phyloP scores from a whole-genome alignment of 2,113 vertebrate species.

The Clarias macrocephalus region DNA sequence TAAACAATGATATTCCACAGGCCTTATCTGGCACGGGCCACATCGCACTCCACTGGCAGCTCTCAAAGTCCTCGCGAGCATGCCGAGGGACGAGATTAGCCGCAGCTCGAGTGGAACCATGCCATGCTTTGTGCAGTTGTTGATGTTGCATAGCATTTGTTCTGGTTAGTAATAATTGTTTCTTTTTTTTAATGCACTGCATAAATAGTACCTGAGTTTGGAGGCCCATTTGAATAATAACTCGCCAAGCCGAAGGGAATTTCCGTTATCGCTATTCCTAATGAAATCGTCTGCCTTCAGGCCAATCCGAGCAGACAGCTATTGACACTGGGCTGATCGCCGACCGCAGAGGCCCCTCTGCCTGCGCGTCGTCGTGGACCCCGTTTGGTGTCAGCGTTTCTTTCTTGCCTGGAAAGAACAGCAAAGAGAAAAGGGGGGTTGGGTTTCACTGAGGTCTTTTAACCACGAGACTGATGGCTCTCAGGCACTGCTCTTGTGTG shows the following conservation, averaged over 20 bases:
- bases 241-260: background rate
- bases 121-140: background rate
- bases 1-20: constrained; percentile 48
- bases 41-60: constrained; percentile 29
- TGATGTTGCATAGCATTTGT: constrained; percentile 18
- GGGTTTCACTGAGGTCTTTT: constrained; percentile 25
- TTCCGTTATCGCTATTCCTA: constrained; percentile 5
- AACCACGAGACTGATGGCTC: constrained; percentile 40
- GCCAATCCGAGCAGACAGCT: background rate
- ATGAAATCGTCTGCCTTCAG: constrained; percentile 13
- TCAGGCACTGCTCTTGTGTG: background rate
- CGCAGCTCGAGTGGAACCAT: constrained; percentile 16
- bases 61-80: constrained; percentile 27
- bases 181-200: background rate
- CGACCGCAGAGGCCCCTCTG: constrained; percentile 9
- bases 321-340: constrained; percentile 26
- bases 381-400: constrained; percentile 11
- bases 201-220: background rate
- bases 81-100: constrained; percentile 37
- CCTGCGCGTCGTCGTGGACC: background rate
- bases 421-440: constrained; percentile 19
- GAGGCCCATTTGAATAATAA: background rate
- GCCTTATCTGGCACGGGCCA: constrained; percentile 35
- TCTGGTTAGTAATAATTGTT: background rate
- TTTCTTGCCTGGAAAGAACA: constrained; percentile 28